Evolutionary conservation across 2,888 invertebrate genomes (phyloP), one percentile per base, ranked within the genome.

Genomic region (Phengaris arion): DNA sequence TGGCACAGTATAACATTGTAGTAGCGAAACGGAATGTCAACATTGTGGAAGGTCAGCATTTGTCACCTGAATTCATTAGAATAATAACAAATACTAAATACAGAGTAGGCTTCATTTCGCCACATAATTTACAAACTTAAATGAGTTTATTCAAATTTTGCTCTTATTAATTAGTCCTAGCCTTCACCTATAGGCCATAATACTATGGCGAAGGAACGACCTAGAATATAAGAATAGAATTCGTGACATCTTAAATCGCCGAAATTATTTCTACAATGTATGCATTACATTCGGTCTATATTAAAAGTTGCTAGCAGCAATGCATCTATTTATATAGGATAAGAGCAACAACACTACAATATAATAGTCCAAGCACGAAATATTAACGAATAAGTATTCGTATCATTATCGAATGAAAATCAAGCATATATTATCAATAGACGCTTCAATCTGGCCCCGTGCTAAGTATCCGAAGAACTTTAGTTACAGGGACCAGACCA

Each of bases 1-100:
- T 52, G 9, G 2, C 22, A 22, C 22, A 22, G 22, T 52, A 9
- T 52, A 9, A 5, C 57, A 6, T 10, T 59, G 15, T 22, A 9
- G 8, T 22, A 8, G 9, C 57, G 15, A 22, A 59, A 22, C 57
- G 64, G 12, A 35, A 35, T 64, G 12, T 35, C 64, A 64, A 64
- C 6, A 64, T 64, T 64, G 35, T 64, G 64, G 35, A 64, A 70
- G 51, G 70, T 70, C 70, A 70, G 15, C 70, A 48, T 64, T 64
- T 64, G 15, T 22, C 22, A 64, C n/a, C 46, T 8, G 48, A 48
- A 10, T 48, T 70, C 48, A 70, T 70, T 70, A 70, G 15, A 48
- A 70, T 70, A 70, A 48, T 69, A n/a, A 46, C 69, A 48, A 10
- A 69, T 69, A 46, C 48, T 69, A 69, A 69, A 59, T 64, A 64